These are phyloP conservation scores for Adelosebastes latens DNA, from an alignment of 2,797 vertebrate genomes.

Conservation along the genomic window DNA sequence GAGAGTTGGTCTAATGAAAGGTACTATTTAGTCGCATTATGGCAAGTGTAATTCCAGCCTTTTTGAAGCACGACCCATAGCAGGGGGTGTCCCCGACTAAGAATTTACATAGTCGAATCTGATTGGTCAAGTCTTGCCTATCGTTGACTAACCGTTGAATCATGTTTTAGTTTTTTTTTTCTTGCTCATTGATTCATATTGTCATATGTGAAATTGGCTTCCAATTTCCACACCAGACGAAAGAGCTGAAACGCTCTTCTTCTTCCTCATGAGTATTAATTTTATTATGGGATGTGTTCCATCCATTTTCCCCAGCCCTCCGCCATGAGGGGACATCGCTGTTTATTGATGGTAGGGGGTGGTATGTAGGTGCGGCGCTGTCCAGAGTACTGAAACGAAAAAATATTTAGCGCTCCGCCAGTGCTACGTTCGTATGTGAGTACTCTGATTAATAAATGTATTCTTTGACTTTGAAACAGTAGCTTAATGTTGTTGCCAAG, in stretches of 20 bases:
- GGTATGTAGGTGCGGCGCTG: too few species aligned
- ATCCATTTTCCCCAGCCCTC: too few species aligned
- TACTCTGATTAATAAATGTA: background rate
- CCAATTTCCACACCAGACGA: too few species aligned
- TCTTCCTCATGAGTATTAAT: too few species aligned
- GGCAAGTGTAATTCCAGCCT: background rate
- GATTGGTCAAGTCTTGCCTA: background rate
- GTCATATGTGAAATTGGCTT: too few species aligned
- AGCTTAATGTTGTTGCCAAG: background rate
- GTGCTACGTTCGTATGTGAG: background rate
- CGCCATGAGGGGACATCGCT: background rate
- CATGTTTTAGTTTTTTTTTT: background rate
- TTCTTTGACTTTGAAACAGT: background rate
- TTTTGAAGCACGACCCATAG: background rate
- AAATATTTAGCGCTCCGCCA: background rate
- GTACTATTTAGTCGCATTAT: background rate
- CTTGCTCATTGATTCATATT: background rate
- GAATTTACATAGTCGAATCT: background rate
- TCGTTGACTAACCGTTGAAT: background rate
- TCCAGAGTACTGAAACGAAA: background rate
- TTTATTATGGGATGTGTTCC: too few species aligned
- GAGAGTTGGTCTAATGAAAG: background rate
- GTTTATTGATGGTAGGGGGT: too few species aligned
- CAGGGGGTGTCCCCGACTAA: background rate
- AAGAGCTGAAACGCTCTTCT: too few species aligned